phyloP scores from a whole-genome alignment of 2,888 invertebrate species.

The Cryptocephalus primarius region DNA sequence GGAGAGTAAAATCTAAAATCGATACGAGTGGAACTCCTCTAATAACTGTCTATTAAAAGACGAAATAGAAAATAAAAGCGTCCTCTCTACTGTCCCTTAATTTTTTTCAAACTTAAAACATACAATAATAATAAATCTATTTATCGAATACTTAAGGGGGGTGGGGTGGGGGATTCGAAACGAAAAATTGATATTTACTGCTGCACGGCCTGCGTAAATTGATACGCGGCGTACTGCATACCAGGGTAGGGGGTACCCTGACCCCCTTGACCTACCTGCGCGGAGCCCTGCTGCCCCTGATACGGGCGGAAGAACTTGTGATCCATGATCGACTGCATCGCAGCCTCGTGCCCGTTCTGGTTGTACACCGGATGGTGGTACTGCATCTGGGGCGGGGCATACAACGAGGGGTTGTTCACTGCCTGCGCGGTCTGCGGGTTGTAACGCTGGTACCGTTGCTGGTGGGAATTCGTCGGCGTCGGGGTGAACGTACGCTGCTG shows the following conservation, averaged over 20 bases:
- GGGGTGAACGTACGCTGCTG: background rate
- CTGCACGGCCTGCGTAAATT: slow-evolving; percentile 54
- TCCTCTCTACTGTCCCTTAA: too few species aligned
- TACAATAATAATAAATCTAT: too few species aligned
- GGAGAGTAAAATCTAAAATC: too few species aligned
- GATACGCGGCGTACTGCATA: slow-evolving; percentile 49
- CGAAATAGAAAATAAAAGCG: too few species aligned
- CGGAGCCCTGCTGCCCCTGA: slow-evolving; percentile 45
- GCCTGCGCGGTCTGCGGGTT: slow-evolving; percentile 23
- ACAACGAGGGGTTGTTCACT: slow-evolving; percentile 29
- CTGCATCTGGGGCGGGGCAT: slow-evolving; percentile 40
- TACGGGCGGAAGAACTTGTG: slow-evolving; percentile 66
- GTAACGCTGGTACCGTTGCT: slow-evolving; percentile 26
- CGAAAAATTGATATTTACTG: slow-evolving; percentile 43
- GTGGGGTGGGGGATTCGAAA: too few species aligned
- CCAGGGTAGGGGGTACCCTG: slow-evolving; percentile 57
- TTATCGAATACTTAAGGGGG: too few species aligned
- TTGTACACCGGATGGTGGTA: slow-evolving; percentile 9
- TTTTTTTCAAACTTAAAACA: too few species aligned
- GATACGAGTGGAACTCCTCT: too few species aligned
- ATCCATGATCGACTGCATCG: slow-evolving; percentile 47
- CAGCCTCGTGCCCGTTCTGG: slow-evolving; percentile 31
- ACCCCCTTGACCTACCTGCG: slow-evolving; percentile 36
- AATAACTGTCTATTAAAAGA: too few species aligned
- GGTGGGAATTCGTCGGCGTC: slow-evolving; percentile 31